Percentiles rank a stretch among this genome's conserved stretches.
Conservation (phyloP, 1,140 invertebrate genomes). For the Drosophila tropicalis region DNA sequence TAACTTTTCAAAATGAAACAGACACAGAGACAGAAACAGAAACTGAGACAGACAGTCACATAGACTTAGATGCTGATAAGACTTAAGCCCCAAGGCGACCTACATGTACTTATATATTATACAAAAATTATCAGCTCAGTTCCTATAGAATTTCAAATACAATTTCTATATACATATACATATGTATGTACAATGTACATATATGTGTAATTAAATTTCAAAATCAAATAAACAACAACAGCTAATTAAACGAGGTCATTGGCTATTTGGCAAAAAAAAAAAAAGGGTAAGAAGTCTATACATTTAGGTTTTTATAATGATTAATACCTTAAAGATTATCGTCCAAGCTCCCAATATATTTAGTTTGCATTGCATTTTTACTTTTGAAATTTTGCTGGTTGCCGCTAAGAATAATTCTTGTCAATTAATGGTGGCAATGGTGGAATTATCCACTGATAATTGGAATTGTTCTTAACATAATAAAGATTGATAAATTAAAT, state of each 20-base stretch:
- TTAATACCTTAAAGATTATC: too few species aligned
- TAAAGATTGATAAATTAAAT: too few species aligned
- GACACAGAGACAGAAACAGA: not conserved
- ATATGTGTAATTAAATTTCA: constrained; percentile 49
- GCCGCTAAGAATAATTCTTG: too few species aligned
- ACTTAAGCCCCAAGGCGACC: constrained; percentile 34
- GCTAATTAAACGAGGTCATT: constrained; percentile 66
- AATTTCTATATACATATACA: constrained; percentile 5
- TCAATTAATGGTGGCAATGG: too few species aligned
- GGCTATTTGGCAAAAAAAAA: constrained; percentile 57
- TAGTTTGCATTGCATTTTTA: too few species aligned
- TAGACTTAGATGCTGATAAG: constrained; percentile 38
- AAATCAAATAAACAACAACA: constrained; percentile 37
- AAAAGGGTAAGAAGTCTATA: not conserved
- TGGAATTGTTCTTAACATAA: too few species aligned
- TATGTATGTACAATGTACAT: constrained; percentile 31
- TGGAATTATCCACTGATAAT: too few species aligned
- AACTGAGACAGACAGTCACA: constrained; percentile 14
- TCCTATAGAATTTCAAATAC: constrained; percentile 47
- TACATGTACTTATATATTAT: constrained; percentile 30
- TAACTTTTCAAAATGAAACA: not conserved
- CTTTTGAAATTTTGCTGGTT: too few species aligned
- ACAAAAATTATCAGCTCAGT: constrained; percentile 54
- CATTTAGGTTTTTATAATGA: too few species aligned
- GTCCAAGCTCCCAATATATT: too few species aligned